Conservation (phyloP, 2,888 invertebrate genomes). For the Pachymerium ferrugineum region DNA sequence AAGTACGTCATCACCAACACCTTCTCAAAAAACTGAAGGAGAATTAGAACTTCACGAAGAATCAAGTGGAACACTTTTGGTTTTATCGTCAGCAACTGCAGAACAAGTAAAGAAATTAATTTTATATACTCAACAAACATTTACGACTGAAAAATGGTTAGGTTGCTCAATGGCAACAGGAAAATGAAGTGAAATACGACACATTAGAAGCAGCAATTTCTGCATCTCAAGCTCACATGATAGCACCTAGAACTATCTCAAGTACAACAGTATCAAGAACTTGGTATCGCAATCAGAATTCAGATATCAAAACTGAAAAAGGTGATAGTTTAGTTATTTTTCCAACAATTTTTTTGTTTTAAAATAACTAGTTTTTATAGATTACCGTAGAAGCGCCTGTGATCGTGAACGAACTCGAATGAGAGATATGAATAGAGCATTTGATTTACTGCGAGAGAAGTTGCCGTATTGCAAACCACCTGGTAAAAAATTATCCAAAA, state of each 20-base stretch:
- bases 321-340: neutral
- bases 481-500: slow-evolving; percentile 79
- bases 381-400: slow-evolving; percentile 77
- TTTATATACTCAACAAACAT: neutral
- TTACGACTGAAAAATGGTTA: neutral
- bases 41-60: neutral
- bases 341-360: neutral
- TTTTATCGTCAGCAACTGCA: neutral
- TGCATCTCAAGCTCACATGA: neutral
- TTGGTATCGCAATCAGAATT: neutral
- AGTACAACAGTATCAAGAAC: neutral
- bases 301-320: neutral
- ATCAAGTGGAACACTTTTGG: neutral
- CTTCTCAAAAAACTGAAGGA: neutral
- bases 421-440: slow-evolving; percentile 80
- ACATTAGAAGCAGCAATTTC: neutral
- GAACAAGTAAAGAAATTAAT: neutral
- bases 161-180: neutral
- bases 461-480: slow-evolving; percentile 69
- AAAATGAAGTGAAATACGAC: neutral
- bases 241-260: neutral
- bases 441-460: slow-evolving; percentile 67
- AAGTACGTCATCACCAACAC: neutral
- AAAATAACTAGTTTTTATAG: slow-evolving; percentile 43
- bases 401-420: slow-evolving; percentile 75